Evolutionary conservation across 1,140 invertebrate species (phyloP), one percentile per base, ranked within the genome.

Genomic region (Drosophila hydei): DNA sequence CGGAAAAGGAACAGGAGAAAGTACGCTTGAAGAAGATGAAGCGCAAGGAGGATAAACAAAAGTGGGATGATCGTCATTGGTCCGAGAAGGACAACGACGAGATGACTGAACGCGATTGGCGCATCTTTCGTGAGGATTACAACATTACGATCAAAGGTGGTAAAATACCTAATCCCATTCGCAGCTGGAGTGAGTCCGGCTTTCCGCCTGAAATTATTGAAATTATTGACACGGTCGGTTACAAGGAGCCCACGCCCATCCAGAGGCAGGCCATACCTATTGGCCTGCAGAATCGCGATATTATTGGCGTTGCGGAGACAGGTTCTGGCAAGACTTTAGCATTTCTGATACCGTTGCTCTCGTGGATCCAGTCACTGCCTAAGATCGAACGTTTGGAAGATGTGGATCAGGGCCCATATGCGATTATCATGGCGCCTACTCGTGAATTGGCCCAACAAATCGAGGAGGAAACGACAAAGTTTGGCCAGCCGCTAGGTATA

Each of bases 21-120:
- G 95, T 97, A 71, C 94, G 98, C 42, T 92, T 99, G 47, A 98
- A 98, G 88, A 99, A 98, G 92, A 95, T 98, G 1, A 97, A 98
- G 83, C 95, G 96, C 81, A 98, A 97, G 91, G 98, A 99, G 93
- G 98, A 99, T 70, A 99, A 99, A 92, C 98, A 99, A 90, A 97
- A 98, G 90, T 99, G 97, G 97, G 99, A 99, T 93, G 98, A 99
- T 91, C 94, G 99, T 21, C 99, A 99, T 92, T 99, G 99, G 99
- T 97, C 96, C 14, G 98, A 99, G 79, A 99, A 99, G 92, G 94
- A 95, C 9, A 89, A 96, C 0, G 94, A 96, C 52, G 98, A 99
- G 92, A 99, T 99, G 99, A 98, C 97, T 8, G 98, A 99, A 91
- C 94, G 99, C 90, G 99, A 99, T 93, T 99, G 99, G 99, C 94